These are phyloP conservation scores for Drosophila dunni DNA, from an alignment of 1,140 invertebrate genomes.

Conservation along the genomic window DNA sequence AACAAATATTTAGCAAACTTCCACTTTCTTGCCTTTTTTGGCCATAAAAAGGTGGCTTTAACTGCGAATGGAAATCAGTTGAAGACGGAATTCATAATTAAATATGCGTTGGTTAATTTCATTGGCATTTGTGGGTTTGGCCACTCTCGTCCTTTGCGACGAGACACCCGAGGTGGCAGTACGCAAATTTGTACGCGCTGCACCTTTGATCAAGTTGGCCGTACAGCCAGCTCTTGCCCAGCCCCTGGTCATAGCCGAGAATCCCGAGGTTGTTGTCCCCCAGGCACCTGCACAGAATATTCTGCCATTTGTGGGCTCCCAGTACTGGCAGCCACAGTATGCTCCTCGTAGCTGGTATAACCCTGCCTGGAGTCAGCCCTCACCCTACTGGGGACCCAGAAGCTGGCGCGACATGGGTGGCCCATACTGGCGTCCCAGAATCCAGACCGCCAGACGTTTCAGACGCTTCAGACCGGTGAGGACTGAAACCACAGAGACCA, in stretches of 20 bases:
- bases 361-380: background rate
- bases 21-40: background rate
- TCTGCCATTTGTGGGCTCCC: slow-evolving; percentile 9
- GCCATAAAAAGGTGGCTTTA: slow-evolving; percentile 36
- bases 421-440: slow-evolving; percentile 11
- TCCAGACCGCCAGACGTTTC: background rate
- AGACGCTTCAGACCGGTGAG: too few species aligned
- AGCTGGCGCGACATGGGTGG: background rate
- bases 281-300: background rate
- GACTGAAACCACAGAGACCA: background rate
- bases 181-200: background rate
- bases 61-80: slow-evolving; percentile 29
- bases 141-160: slow-evolving; percentile 11
- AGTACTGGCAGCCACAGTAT: slow-evolving; percentile 21
- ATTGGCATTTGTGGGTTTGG: slow-evolving; percentile 18
- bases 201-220: slow-evolving; percentile 34
- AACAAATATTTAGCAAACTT: slow-evolving; percentile 24
- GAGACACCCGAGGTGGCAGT: background rate
- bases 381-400: slow-evolving; percentile 21
- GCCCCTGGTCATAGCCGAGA: background rate
- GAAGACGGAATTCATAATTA: slow-evolving; percentile 16
- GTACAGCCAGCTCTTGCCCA: slow-evolving; percentile 19
- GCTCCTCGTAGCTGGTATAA: slow-evolving; percentile 14
- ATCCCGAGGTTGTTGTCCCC: background rate
- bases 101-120: slow-evolving; percentile 32